Evolutionary conservation across 2,888 invertebrate genomes (phyloP), one percentile per base, ranked within the genome.

Genomic region (Pyrochroa serraticornis): DNA sequence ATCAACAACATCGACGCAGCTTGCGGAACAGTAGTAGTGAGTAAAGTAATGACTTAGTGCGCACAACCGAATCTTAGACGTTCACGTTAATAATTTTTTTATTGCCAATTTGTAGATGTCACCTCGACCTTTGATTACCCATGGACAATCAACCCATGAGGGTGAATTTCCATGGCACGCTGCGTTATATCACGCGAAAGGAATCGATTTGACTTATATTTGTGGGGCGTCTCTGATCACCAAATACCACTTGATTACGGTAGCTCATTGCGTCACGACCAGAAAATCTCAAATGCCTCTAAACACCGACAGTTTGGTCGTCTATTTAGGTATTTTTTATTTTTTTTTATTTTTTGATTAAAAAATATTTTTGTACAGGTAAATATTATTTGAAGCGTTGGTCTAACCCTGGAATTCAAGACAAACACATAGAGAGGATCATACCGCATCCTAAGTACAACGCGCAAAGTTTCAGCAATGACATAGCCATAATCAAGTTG

Each of bases 111-210:
- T 64, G 12, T 43, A 73, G 71, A 67, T 69, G 51, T 51, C 64
- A 67, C 77, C 85, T 0, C 80, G 81, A 59, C 85, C 85, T 0
- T 72, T 87, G 51, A 84, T 87, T 45, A 83, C 86, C 3, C 81
- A 84, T 61, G 87, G 87, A 0, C 81, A 82, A 22, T 81, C 82
- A 0, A 85, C 86, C 0, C 71, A 81, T 33, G 84, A 84, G 56
- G 87, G 86, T 0, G 85, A 87, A 66, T 87, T 85, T 83, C 88
- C 88, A 0, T 88, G 88, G 88, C 87, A 87, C 73, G 85, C 84
- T 7, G 87, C 87, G 0, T 72, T 87, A 0, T 88, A 87, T 70
- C 83, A 84, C 65, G 82, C 84, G 0, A 70, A 67, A 63, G 74
- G 74, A 1, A 72, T 73, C 14, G 75, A 77, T 53, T 51, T 79